Conservation (phyloP, 92 coral and sea anemone genomes). For the Epizoanthus ramosus region DNA sequence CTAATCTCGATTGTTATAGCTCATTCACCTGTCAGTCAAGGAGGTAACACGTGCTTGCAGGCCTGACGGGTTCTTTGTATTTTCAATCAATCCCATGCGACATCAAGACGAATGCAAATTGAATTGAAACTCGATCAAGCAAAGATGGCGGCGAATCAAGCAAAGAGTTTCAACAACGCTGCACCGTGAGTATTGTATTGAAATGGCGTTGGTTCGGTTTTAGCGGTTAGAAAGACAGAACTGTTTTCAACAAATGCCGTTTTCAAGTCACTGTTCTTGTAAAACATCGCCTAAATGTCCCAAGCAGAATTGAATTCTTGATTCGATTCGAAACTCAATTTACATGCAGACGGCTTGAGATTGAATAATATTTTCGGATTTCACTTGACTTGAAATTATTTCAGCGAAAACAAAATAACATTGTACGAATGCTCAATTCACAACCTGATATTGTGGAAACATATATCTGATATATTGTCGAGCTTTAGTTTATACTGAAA, state of each 20-base stretch:
- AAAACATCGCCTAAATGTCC: not conserved
- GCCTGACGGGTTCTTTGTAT: not conserved
- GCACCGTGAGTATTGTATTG: slow-evolving; percentile 9
- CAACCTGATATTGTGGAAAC: too few species aligned
- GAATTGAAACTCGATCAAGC: slow-evolving; percentile 46
- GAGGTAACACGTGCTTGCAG: slow-evolving; percentile 1
- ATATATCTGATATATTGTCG: too few species aligned
- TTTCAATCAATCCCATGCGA: slow-evolving; percentile 16
- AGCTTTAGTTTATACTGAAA: too few species aligned
- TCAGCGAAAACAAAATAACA: not conserved
- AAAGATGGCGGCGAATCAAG: slow-evolving; percentile 42
- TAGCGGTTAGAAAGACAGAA: not conserved
- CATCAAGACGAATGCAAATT: slow-evolving; percentile 17
- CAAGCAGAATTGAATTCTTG: slow-evolving; percentile 19
- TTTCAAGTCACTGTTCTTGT: not conserved
- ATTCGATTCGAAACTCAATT: slow-evolving; percentile 38
- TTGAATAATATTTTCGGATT: not conserved
- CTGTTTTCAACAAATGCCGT: not conserved
- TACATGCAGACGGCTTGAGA: slow-evolving; percentile 27
- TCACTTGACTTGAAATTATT: slow-evolving; percentile 16
- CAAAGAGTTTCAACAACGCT: slow-evolving; percentile 21
- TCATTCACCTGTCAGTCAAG: slow-evolving; percentile 24
- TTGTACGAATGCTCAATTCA: too few species aligned
- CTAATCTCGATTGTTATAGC: not conserved
- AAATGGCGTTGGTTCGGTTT: not conserved